Base-by-base conservation (phyloP, 2,888 invertebrate genomes). In the Pristionchus entomophagus region DNA sequence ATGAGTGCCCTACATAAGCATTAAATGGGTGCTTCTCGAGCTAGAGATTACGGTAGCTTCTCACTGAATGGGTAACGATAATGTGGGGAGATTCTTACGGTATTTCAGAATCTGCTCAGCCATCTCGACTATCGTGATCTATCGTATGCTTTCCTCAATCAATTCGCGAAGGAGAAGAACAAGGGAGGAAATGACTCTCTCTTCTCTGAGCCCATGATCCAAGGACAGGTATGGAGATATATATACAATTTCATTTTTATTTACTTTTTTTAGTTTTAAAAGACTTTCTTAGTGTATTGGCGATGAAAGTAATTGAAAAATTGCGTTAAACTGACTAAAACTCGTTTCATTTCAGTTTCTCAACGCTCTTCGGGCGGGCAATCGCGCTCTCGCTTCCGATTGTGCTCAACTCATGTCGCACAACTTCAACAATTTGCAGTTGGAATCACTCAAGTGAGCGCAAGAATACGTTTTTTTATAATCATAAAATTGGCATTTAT, bases 361-460 rank as follows among this genome's bases (percentile, higher is more conserved):
- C 17, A 41, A 56, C 26, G 82, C 82, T 8, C 35, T 82, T 1
- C 82, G 82, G 8, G n/a, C 29, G 14, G 82, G 82, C 22, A 53
- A 82, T 32, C 59, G 59, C 17, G 56, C 29, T 5, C 82, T 82
- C 26, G 82, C 82, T 0, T 35, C 14, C 22, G 49, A 84, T 29
- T 41, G 59, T 26, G 83, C 83, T 1, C 83, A 84, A 19, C 53
- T 49, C n/a, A 87, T 80, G 8, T 82, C 86, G 45, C 87, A 88
- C 51, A 62, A 88, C 84, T 94, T 94, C 90, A 94, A 94, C 88
- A 93, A 91, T 84, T 91, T 95, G 32, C 94, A 94, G 88, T 32
- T 86, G 49, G 86, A 86, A 19, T 82, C 69, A 17, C 82, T 86
- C 69, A 82, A 86, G 86, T 82, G 29, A 38, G 73, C 22, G 80